Base-by-base conservation (phyloP, 2,113 vertebrate species). In the Formicarius rufipectus region DNA sequence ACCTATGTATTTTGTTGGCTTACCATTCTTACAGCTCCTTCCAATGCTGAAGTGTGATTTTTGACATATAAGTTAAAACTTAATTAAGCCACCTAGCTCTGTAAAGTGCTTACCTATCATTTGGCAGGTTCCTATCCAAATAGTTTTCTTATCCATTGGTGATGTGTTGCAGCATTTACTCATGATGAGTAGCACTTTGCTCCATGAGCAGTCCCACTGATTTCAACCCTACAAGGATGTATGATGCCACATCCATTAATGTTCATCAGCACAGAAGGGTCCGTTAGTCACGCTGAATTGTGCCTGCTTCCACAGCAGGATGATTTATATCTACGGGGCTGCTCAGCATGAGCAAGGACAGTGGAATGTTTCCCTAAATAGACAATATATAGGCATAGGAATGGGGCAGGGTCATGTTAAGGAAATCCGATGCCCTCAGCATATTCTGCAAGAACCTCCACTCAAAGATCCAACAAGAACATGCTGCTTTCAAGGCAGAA, bases 301-400 rank as follows among this genome's bases (percentile, higher is more conserved):
- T 93, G 92, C 85, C 85, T 96, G 88, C 69, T 96, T 76, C 92
- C 89, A 68, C 74, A 87, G 88, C 83, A 84, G 69, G 72, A 72
- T 97, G 96, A 97, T 96, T 97, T 96, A 95, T 96, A 90, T 89
- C 86, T 73, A 60, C 3, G 2, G 83, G 80, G 81, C 92, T 87
- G 95, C 88, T 96, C 92, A 84, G 88, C 90, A 56, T 94, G 93
- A 96, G 93, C 96, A 95, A 97, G 95, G 95, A 92, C 92, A 92
- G 92, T 49, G 94, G 95, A 96, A 96, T 96, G 96, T 93, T 96
- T 96, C 96, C 95, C 94, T 96, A 95, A 96, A 96, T 96, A 95
- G 95, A 96, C 88, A 96, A 96, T 94, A 89, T 93, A 96, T 93
- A 94, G 79, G 88, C 92, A 75, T 1, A 92, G 88, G 96, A 93